These are phyloP conservation scores for Netelia inedita DNA, from an alignment of 2,888 invertebrate species.

Conservation along the genomic window DNA sequence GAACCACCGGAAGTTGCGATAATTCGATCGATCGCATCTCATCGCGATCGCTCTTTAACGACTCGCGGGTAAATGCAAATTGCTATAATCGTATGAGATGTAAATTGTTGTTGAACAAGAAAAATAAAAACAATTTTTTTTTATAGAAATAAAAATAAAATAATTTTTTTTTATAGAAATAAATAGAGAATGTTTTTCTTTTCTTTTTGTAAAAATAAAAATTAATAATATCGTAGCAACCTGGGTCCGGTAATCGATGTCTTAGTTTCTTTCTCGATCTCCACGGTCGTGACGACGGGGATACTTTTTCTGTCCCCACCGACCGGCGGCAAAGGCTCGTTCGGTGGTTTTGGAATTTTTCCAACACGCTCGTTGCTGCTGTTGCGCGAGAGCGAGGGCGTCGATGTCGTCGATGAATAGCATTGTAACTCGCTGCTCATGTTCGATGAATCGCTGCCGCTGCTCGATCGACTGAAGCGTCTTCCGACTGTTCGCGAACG, in stretches of 20 bases:
- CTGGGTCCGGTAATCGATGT: conserved; percentile 77
- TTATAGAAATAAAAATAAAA: neutral
- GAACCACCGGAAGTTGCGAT: conserved; percentile 35
- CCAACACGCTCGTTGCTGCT: conserved; percentile 82
- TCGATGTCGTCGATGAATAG: conserved; percentile 83
- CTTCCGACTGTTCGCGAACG: conserved; percentile 81
- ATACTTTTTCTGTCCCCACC: conserved; percentile 81
- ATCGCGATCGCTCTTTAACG: neutral
- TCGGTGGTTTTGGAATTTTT: conserved; percentile 78
- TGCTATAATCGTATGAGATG: neutral
- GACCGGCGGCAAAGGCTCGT: conserved; percentile 68
- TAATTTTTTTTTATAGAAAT: neutral
- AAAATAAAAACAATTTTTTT: no score
- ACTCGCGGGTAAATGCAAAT: neutral
- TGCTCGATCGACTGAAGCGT: conserved; percentile 83
- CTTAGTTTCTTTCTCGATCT: conserved; percentile 82
- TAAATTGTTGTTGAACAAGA: neutral
- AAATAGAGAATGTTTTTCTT: neutral
- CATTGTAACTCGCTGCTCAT: conserved; percentile 83
- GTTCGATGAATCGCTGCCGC: conserved; percentile 83
- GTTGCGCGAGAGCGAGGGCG: conserved; percentile 86
- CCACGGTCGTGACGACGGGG: conserved; percentile 75
- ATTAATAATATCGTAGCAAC: conserved; percentile 72
- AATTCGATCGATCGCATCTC: conserved; percentile 72
- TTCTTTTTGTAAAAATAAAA: neutral